Evolutionary conservation across 2,888 invertebrate species (phyloP).

Genomic region (Drosophila anomelani): DNA sequence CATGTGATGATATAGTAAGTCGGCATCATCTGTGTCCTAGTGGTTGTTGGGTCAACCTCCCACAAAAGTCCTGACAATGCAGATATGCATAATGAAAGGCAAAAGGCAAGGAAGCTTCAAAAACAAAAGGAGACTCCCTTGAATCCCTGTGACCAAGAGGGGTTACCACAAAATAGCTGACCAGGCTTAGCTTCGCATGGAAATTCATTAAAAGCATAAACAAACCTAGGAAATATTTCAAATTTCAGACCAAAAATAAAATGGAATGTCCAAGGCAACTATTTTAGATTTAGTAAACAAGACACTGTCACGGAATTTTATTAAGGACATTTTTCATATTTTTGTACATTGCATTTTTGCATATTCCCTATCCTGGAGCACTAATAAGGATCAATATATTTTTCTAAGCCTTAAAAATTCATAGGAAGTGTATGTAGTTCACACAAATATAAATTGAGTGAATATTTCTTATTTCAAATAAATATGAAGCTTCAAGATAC

Average conservation of each 20-base stretch:
- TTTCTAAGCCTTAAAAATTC: neutral
- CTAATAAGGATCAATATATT: too few relatives aligned
- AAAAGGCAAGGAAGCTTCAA: constrained; percentile 8
- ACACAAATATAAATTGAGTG: too few relatives aligned
- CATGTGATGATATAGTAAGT: constrained; percentile 33
- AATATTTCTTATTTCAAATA: too few relatives aligned
- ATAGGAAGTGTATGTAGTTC: neutral
- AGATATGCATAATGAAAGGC: constrained; percentile 41
- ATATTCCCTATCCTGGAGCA: neutral
- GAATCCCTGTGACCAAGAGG: constrained; percentile 15
- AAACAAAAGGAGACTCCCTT: constrained; percentile 27
- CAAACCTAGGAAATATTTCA: constrained; percentile 22
- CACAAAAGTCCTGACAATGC: constrained; percentile 42
- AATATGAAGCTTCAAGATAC: neutral
- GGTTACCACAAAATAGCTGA: constrained; percentile 16
- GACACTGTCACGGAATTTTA: neutral
- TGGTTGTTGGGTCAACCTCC: constrained; percentile 28
- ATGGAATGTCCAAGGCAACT: neutral
- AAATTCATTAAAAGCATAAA: constrained; percentile 14
- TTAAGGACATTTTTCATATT: neutral
- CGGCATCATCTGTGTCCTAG: constrained; percentile 15
- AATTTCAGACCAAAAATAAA: neutral
- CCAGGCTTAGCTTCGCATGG: constrained; percentile 3
- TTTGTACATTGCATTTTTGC: neutral
- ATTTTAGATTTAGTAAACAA: neutral